phyloP scores from a whole-genome alignment of 2,113 vertebrate species.

The Maccullochella peelii region DNA sequence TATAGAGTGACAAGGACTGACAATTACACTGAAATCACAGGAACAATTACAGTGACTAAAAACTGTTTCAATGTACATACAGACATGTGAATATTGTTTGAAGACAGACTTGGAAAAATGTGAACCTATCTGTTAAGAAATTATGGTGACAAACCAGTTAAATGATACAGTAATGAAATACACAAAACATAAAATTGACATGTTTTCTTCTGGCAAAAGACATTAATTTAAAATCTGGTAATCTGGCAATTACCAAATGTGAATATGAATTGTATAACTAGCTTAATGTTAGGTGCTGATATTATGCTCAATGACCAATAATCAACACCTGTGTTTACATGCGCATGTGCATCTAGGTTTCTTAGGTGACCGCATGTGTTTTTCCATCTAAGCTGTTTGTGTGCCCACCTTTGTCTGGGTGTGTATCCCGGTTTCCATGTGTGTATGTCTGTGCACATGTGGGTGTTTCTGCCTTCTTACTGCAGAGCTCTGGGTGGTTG shows the following conservation, averaged over 20 bases:
- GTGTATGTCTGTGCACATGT: not conserved
- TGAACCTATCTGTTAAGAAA: not conserved
- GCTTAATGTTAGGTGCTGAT: not conserved
- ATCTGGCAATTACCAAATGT: not conserved
- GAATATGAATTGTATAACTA: too few relatives aligned
- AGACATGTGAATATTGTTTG: too few relatives aligned
- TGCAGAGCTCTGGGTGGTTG: conserved; percentile 6
- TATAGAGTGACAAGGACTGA: not conserved
- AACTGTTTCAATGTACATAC: too few relatives aligned
- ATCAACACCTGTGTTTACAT: not conserved
- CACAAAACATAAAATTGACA: not conserved
- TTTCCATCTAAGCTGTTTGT: not conserved
- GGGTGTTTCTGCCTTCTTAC: not conserved
- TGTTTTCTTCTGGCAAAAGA: not conserved
- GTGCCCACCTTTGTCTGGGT: conserved; percentile 1
- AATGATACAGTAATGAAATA: not conserved
- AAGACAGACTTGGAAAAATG: not conserved
- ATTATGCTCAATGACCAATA: not conserved
- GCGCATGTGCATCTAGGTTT: not conserved
- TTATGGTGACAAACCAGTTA: not conserved
- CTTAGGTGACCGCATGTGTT: not conserved
- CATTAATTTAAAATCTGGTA: too few relatives aligned
- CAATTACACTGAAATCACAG: not conserved
- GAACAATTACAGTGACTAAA: too few relatives aligned
- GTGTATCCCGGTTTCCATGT: not conserved